Conservation (phyloP, 2,797 vertebrate species). For the Enteromius unitaeniatus region DNA sequence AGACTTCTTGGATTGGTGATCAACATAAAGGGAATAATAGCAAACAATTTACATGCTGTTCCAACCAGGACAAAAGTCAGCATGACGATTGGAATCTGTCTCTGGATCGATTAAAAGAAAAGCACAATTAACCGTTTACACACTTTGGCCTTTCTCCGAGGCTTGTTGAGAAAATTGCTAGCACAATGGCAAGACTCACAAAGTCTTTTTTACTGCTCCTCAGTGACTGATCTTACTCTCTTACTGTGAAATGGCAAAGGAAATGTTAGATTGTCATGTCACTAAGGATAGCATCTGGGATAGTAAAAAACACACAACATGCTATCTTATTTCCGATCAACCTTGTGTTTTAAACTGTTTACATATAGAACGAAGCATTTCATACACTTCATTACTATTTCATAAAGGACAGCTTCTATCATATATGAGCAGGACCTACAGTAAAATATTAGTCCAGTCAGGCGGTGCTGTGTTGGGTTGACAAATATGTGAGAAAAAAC, state of each 20-base stretch:
- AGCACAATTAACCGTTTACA: not conserved
- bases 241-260: not conserved
- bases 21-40: constrained; percentile 25
- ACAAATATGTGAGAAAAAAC: not conserved
- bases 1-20: constrained; percentile 19
- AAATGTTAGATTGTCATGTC: constrained; percentile 28
- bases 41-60: constrained; percentile 38
- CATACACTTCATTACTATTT: constrained; percentile 39
- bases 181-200: constrained; percentile 33
- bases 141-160: not conserved
- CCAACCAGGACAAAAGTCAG: constrained; percentile 15
- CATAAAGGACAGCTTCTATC: constrained; percentile 1
- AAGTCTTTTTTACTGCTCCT: not conserved
- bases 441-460: constrained; percentile 9
- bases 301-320: not conserved
- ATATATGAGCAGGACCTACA: constrained; percentile 12
- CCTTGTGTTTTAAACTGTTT: not conserved
- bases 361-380: not conserved
- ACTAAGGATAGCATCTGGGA: not conserved
- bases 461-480: not conserved
- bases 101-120: constrained; percentile 21
- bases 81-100: constrained; percentile 5
- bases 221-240: not conserved
- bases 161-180: not conserved
- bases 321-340: not conserved